phyloP scores from a whole-genome alignment of 1,140 invertebrate genomes.

The Vollenhovia emeryi region DNA sequence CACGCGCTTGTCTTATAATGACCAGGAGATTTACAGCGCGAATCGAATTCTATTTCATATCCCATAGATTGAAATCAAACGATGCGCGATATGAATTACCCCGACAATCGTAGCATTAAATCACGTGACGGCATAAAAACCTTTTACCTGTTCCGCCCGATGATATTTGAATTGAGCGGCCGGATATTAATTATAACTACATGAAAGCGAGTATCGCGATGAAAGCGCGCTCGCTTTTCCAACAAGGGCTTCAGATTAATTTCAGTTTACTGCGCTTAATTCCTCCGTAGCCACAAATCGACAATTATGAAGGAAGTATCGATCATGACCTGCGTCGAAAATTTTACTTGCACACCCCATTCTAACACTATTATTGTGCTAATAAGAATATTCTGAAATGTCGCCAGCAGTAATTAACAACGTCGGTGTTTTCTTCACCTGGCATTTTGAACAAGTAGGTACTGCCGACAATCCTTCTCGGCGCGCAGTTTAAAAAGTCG shows the following conservation, averaged over 20 bases:
- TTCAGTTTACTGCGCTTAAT: conserved; percentile 62
- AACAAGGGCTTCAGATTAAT: conserved; percentile 38
- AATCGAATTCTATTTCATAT: conserved; percentile 59
- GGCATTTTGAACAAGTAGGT: too few species aligned
- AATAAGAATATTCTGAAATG: too few species aligned
- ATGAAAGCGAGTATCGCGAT: conserved; percentile 60
- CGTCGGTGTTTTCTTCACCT: too few species aligned
- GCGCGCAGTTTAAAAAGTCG: too few species aligned
- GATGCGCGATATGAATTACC: conserved; percentile 71
- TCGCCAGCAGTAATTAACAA: too few species aligned
- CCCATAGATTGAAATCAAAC: conserved; percentile 68
- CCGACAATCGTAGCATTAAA: conserved; percentile 57
- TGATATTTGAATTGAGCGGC: conserved; percentile 70
- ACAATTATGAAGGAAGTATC: conserved; percentile 51
- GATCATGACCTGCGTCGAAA: neutral
- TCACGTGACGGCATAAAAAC: conserved; percentile 49
- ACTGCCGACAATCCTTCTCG: too few species aligned
- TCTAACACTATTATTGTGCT: neutral
- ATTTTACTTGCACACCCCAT: conserved; percentile 1
- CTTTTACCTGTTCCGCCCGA: conserved; percentile 40
- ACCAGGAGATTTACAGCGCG: conserved; percentile 45
- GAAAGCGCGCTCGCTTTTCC: conserved; percentile 57
- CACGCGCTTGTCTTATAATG: conserved; percentile 44
- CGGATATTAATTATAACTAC: conserved; percentile 73
- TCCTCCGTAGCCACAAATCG: conserved; percentile 28